Conservation (phyloP, 2,888 invertebrate genomes). For the Cantharis flavilabris region DNA sequence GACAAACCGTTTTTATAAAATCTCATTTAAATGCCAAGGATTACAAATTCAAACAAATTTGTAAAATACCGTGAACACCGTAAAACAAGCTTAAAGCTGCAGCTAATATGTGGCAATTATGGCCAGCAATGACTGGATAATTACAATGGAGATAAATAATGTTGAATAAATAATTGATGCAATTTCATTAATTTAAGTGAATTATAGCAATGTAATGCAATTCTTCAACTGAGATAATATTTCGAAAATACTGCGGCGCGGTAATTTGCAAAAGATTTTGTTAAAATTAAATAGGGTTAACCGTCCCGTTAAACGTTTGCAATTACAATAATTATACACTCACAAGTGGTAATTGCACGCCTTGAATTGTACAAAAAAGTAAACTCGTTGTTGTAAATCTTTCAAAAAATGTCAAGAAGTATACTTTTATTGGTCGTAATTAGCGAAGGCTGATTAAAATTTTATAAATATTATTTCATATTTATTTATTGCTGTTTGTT, state of each 20-base stretch:
- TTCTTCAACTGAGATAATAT: neutral
- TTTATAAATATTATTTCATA: neutral
- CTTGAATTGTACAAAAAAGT: neutral
- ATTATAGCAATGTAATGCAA: neutral
- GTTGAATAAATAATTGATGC: neutral
- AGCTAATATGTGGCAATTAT: neutral
- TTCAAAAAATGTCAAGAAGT: neutral
- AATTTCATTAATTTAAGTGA: neutral
- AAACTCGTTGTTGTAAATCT: neutral
- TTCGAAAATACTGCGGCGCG: neutral
- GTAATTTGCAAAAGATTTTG: neutral
- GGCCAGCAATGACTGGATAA: neutral
- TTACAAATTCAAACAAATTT: neutral
- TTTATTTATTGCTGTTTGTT: neutral
- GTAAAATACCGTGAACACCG: neutral
- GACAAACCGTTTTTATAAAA: neutral
- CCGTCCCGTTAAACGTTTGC: neutral
- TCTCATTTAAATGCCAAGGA: neutral
- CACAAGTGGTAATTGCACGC: neutral
- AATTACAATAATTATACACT: neutral
- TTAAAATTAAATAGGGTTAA: neutral
- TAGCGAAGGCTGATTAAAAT: neutral
- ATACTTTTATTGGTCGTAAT: neutral
- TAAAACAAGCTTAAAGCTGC: neutral
- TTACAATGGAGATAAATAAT: neutral